Evolutionary conservation across 2,113 vertebrate genomes (phyloP), one percentile per base, ranked within the genome.

Genomic region (Prochilodus magdalenae): DNA sequence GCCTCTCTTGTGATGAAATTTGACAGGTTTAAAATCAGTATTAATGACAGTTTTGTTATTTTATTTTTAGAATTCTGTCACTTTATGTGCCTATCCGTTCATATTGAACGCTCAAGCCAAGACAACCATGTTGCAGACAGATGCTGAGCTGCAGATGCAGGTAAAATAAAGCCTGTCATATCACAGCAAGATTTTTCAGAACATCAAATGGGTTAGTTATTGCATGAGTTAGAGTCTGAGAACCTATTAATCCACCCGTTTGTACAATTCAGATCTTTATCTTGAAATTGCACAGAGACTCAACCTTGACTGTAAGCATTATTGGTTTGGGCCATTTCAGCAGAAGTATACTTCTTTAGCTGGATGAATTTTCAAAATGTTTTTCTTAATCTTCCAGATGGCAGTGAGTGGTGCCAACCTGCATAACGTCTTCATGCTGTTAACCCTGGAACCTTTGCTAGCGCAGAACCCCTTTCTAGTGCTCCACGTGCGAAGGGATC

Each of bases 111-210:
- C 97, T 83, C 96, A 96, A 94, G 97, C 98, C 85, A 99, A 99
- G 93, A 99, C 98, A 77, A 99, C 97, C 88, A 99, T 99, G 96
- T 91, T 99, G 83, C 98, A 99, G 92, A 99, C 97, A 0, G 98
- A 99, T 26, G 98, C 98, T 40, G 96, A 99, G 78, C 93, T 99
- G 80, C 98, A 99, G 90, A 99, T 99, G 98, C 98, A 99, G 96
- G 98, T 98, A 93, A 47, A 66, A 18, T 0, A 77, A 13, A 10
- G 1, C 36, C 0, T 22, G 20, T 6, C 14, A 22, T 12, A 44
- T 18, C 1, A 12, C 20, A n/a, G 8, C 66, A n/a, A n/a, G n/a
- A n/a, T 29, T 27, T 40, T 20, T 8, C 55, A 59, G 55, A 59
- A 59, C 5, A 3, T 59, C 22, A 59, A 8, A 24, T 59, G 22